Conservation (phyloP, 2,888 invertebrate species). For the Mechanitis messenoides region DNA sequence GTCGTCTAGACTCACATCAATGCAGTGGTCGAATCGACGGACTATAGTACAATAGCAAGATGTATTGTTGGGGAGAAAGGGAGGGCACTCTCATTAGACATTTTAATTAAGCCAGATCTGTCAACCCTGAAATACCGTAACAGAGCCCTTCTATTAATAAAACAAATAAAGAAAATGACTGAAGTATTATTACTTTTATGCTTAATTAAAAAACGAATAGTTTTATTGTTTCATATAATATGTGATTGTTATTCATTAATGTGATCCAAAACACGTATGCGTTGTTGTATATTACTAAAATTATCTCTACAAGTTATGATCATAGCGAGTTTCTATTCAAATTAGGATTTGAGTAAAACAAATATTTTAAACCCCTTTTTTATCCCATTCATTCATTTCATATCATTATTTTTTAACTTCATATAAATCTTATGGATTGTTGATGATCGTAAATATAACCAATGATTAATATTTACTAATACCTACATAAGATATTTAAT, state of each 20-base stretch:
- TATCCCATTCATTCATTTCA: too few relatives aligned
- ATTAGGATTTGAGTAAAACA: too few relatives aligned
- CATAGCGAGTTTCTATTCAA: too few relatives aligned
- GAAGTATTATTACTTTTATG: neutral
- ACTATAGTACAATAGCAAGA: neutral
- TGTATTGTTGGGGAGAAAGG: neutral
- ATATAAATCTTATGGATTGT: too few relatives aligned
- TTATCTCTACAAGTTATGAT: too few relatives aligned
- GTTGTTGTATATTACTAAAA: neutral
- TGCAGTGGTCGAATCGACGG: slow-evolving; percentile 7
- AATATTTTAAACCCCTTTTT: too few relatives aligned
- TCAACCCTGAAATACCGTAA: slow-evolving; percentile 19
- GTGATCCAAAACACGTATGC: neutral
- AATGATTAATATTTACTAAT: too few relatives aligned
- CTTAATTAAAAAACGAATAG: slow-evolving; percentile 1
- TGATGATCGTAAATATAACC: too few relatives aligned
- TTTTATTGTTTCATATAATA: neutral
- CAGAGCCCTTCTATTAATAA: slow-evolving; percentile 10
- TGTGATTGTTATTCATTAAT: neutral
- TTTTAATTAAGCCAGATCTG: slow-evolving; percentile 28
- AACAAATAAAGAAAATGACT: neutral
- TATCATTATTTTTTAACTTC: too few relatives aligned
- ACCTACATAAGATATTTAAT: too few relatives aligned
- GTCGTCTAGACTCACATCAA: neutral
- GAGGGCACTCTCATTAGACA: slow-evolving; percentile 26